Evolutionary conservation across 2,888 invertebrate species (phyloP).

Genomic region (Orchesella flavescens): DNA sequence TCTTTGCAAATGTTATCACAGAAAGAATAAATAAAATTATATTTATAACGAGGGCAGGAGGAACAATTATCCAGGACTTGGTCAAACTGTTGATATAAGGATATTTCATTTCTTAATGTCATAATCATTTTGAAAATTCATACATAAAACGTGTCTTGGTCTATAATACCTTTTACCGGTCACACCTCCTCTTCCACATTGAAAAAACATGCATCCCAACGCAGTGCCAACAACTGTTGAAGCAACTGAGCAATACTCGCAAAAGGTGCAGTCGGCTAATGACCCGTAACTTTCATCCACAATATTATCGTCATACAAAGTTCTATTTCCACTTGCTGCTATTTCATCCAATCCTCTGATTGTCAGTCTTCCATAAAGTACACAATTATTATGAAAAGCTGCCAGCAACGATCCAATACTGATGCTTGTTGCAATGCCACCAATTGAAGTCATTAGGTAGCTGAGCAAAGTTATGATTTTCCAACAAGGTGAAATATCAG

Average conservation of each 20-base stretch:
- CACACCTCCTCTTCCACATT: conserved; percentile 54
- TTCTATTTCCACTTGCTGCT: conserved; percentile 23
- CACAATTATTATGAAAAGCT: conserved; percentile 47
- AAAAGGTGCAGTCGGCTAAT: conserved; percentile 35
- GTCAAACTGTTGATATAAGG: not conserved
- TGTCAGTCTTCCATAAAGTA: conserved; percentile 42
- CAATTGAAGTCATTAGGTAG: conserved; percentile 28
- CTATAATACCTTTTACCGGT: conserved; percentile 32
- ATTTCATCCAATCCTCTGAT: conserved; percentile 43
- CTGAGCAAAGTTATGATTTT: conserved; percentile 40
- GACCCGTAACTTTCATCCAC: conserved; percentile 27
- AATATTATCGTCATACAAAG: conserved; percentile 40
- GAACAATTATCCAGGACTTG: conserved; percentile 50
- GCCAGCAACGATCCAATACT: conserved; percentile 39
- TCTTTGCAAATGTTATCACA: conserved; percentile 44
- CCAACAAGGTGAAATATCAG: conserved; percentile 51
- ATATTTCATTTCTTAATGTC: not conserved
- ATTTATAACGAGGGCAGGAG: conserved; percentile 39
- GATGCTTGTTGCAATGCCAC: conserved; percentile 52
- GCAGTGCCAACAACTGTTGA: conserved; percentile 45
- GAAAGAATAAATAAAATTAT: conserved; percentile 47
- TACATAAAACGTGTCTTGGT: not conserved
- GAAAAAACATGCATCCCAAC: conserved; percentile 45
- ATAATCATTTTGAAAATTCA: not conserved
- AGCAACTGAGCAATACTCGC: conserved; percentile 39